phyloP scores from a whole-genome alignment of 2,888 invertebrate species.

The Lasioglossum villosulum region DNA sequence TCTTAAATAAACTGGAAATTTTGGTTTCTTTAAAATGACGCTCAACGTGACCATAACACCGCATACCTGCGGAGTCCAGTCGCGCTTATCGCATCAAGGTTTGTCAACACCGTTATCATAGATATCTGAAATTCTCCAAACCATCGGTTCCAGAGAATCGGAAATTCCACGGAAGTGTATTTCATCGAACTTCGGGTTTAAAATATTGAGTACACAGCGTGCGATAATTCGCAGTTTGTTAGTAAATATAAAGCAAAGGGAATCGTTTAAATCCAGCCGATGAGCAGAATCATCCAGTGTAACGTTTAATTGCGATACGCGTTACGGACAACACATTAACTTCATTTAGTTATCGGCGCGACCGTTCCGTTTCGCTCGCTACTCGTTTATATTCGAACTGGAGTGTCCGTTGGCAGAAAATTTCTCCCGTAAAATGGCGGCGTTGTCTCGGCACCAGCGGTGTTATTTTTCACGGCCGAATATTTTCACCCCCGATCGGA shows the following conservation, averaged over 20 bases:
- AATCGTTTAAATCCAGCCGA: not conserved
- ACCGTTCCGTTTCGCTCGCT: not conserved
- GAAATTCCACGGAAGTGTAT: not conserved
- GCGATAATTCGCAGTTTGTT: not conserved
- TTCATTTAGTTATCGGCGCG: not conserved
- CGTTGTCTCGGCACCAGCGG: not conserved
- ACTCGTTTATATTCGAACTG: not conserved
- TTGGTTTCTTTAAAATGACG: not conserved
- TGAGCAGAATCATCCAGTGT: not conserved
- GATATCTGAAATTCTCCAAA: not conserved
- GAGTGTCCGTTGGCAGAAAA: not conserved
- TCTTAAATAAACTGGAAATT: not conserved
- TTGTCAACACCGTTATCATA: not conserved
- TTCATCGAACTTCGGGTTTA: not conserved
- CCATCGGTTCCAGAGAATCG: not conserved
- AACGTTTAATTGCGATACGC: not conserved
- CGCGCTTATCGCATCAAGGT: not conserved
- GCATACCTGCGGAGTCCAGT: not conserved
- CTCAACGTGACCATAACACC: not conserved
- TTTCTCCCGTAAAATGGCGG: not conserved
- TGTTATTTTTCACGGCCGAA: conserved; percentile 14
- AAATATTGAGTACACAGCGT: not conserved
- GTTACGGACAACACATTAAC: not conserved
- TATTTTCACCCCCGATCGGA: not conserved
- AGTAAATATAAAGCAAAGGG: not conserved